Base-by-base conservation (phyloP, 2,888 invertebrate genomes). In the Athalia cordata region DNA sequence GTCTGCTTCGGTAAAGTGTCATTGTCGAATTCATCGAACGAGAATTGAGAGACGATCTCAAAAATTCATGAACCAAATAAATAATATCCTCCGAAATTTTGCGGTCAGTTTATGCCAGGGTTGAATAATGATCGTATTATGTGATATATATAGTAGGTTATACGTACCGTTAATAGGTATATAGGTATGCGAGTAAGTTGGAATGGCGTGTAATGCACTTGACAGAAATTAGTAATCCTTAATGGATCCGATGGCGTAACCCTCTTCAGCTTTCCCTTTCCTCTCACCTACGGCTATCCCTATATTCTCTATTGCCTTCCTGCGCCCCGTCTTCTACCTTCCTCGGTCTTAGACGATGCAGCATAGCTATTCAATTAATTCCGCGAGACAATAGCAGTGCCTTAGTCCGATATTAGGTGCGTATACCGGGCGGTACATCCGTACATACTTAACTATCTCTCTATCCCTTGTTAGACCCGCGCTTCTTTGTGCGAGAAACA, bases 181-280 rank as follows among this genome's bases (percentile, higher is more conserved):
- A 29, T 29, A 29, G 29, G 29, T 29, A 29, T 29, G 29, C 29
- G 49, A 62, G 50, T 13, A 72, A 72, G 59, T 72, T 57, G 72
- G 57, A 59, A 59, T 13, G 59, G 29, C 75, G 52, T 64, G 62
- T 61, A 52, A 79, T 82, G 81, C 80, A 81, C 81, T 83, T 83
- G 85, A 85, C 87, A 85, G 85, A 85, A 87, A 85, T 83, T 84
- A 85, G 85, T 85, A 84, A 85, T 86, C 84, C 86, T 84, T 86
- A 86, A 86, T 87, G 85, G 83, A 86, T 84, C 83, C 79, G 55
- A 77, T 77, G 66, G 79, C 77, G 66, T 79, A 79, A 80, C 78
- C 80, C 81, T 55, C 77, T 78, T 64, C 77, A 74, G 70, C 59
- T 80, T 67, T 62, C 72, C 64, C 75, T 77, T n/a, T 80, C 81